Percentiles rank a stretch among this genome's conserved stretches.
These are phyloP conservation scores for Acanthurus tractus DNA, from an alignment of 2,797 vertebrate species.

Conservation along the genomic window DNA sequence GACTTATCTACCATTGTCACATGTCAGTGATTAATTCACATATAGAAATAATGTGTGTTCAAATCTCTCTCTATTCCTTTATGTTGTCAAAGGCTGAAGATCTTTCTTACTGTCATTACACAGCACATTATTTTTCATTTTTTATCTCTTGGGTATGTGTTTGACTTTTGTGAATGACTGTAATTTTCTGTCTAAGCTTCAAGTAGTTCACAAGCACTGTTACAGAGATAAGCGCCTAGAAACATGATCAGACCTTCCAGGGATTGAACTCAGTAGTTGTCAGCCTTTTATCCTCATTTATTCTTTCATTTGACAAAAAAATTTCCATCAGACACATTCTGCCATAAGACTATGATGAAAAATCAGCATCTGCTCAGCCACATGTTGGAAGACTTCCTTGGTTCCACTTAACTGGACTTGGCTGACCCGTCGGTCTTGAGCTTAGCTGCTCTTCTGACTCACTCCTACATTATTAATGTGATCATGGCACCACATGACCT, in stretches of 20 bases:
- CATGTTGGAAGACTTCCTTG: constrained; percentile 29
- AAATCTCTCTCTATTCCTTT: not conserved
- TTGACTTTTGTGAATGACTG: constrained; percentile 12
- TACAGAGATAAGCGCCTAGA: constrained; percentile 4
- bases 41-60: not conserved
- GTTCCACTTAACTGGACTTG: constrained; percentile 35
- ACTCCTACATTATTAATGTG: constrained; percentile 64
- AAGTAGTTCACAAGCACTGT: not conserved
- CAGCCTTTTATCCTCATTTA: no score
- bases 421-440: constrained; percentile 32
- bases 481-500: constrained; percentile 64
- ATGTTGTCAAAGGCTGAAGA: not conserved
- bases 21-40: constrained; percentile 30
- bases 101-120: not conserved
- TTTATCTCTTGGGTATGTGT: not conserved
- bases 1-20: constrained; percentile 33
- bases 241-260: constrained; percentile 6
- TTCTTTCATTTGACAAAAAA: no score
- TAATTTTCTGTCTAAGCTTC: constrained; percentile 11
- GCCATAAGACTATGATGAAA: constrained; percentile 22
- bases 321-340: not conserved
- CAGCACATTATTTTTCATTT: not conserved
- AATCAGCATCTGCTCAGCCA: constrained; percentile 21
- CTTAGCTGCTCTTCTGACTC: constrained; percentile 52
- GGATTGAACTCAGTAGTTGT: not conserved